phyloP scores from a whole-genome alignment of 2,888 invertebrate genomes.

The Hypsopygia costalis region DNA sequence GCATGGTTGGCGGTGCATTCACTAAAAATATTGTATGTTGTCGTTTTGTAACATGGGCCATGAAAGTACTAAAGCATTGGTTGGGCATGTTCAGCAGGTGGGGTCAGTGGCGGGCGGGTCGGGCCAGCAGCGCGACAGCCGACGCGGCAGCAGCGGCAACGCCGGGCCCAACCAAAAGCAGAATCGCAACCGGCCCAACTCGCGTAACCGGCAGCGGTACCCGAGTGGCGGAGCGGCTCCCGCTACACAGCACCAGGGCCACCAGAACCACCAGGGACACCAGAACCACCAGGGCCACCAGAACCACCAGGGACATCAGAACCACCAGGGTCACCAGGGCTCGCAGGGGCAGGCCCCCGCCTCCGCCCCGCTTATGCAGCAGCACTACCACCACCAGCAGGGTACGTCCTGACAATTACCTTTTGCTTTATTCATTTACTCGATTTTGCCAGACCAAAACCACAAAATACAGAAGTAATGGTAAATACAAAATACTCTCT shows the following conservation, averaged over 20 bases:
- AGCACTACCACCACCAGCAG: constrained; percentile 41
- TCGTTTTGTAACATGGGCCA: too few relatives aligned
- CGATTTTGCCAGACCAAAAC: too few relatives aligned
- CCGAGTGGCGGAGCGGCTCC: constrained; percentile 41
- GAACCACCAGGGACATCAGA: constrained; percentile 28
- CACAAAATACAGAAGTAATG: too few relatives aligned
- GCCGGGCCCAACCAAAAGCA: constrained; percentile 25
- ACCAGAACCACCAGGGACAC: constrained; percentile 32
- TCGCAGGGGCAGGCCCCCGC: constrained; percentile 7
- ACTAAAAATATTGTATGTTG: too few relatives aligned
- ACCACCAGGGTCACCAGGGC: constrained; percentile 5
- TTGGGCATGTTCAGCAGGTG: constrained; percentile 35
- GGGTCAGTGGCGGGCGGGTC: constrained; percentile 53
- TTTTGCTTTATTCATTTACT: too few relatives aligned
- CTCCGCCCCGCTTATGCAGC: constrained; percentile 14
- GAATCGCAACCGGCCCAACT: constrained; percentile 45
- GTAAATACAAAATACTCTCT: too few relatives aligned
- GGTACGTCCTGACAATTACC: constrained; percentile 25
- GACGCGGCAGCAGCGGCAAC: constrained; percentile 46
- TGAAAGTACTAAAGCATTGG: background rate
- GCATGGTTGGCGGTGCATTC: too few relatives aligned
- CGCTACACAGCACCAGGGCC: constrained; percentile 42
- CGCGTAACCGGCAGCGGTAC: constrained; percentile 50
- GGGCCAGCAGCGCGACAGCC: constrained; percentile 52
- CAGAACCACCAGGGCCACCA: constrained; percentile 18